These are phyloP conservation scores for Chelonus formosanus DNA, from an alignment of 2,888 invertebrate genomes.

Conservation along the genomic window DNA sequence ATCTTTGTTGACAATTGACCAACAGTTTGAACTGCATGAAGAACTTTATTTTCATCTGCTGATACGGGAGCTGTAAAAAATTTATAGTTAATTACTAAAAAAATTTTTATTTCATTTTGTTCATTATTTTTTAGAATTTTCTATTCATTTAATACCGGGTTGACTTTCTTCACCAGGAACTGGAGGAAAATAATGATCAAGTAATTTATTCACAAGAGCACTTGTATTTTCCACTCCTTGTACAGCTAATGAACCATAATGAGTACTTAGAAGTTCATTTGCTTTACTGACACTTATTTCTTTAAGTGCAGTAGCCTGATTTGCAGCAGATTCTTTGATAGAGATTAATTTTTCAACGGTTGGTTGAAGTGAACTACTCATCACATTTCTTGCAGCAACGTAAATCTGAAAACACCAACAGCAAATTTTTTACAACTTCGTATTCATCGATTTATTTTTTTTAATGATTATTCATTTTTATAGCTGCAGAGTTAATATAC, in stretches of 20 bases:
- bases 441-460: no score
- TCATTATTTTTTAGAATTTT: background rate
- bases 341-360: slow-evolving; percentile 62
- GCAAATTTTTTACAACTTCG: no score
- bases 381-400: slow-evolving; percentile 59
- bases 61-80: slow-evolving; percentile 69
- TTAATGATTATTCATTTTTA: no score
- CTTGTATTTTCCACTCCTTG: slow-evolving; percentile 76
- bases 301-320: slow-evolving; percentile 74
- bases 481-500: no score
- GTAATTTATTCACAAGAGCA: slow-evolving; percentile 74
- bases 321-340: slow-evolving; percentile 68
- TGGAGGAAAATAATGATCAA: slow-evolving; percentile 80
- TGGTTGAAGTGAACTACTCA: slow-evolving; percentile 58
- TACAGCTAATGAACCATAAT: slow-evolving; percentile 76
- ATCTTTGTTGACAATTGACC: slow-evolving; percentile 78
- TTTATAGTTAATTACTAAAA: slow-evolving; percentile 8
- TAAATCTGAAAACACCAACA: slow-evolving; percentile 52
- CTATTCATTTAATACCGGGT: slow-evolving; percentile 59
- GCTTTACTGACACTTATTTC: slow-evolving; percentile 78
- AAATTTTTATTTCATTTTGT: background rate
- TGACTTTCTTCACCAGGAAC: slow-evolving; percentile 65
- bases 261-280: slow-evolving; percentile 75
- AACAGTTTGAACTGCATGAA: slow-evolving; percentile 79
- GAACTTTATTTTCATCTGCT: slow-evolving; percentile 73